A percentile compares a stretch with the other conserved stretches of the same genome.
These are phyloP conservation scores for Ceratina australensis DNA, from an alignment of 1,140 invertebrate genomes.

Conservation along the genomic window DNA sequence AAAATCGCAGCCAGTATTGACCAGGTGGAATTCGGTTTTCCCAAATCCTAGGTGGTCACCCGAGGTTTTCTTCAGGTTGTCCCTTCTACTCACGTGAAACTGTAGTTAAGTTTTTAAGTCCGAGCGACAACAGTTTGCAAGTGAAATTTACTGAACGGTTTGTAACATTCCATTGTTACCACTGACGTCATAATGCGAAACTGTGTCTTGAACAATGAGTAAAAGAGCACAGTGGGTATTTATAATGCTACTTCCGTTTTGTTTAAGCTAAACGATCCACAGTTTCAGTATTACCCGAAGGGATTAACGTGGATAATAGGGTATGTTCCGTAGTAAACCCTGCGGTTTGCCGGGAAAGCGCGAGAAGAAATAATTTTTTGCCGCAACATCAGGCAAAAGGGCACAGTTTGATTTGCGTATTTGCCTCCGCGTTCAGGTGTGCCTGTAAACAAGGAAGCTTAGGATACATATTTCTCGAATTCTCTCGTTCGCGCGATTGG, in stretches of 20 bases:
- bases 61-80: too few species aligned
- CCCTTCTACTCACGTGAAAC: too few species aligned
- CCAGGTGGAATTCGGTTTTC: neutral
- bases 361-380: neutral
- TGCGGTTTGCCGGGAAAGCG: too few species aligned
- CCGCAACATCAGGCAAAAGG: neutral
- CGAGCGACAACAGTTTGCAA: too few species aligned
- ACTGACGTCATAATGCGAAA: too few species aligned
- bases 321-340: too few species aligned
- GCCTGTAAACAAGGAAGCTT: neutral
- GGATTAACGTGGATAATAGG: neutral
- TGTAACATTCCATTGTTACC: too few species aligned
- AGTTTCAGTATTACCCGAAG: neutral
- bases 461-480: conserved; percentile 5
- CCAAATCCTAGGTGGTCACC: neutral
- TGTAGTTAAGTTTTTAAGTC: too few species aligned
- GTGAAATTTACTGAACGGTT: too few species aligned
- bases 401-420: conserved; percentile 7
- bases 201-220: too few species aligned
- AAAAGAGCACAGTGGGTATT: too few species aligned
- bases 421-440: neutral
- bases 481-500: too few species aligned
- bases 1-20: neutral
- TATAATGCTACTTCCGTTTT: neutral
- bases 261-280: neutral